Evolutionary conservation across 2,888 invertebrate species (phyloP), one percentile per base, ranked within the genome.

Genomic region (Zaprionus bogoriensis): DNA sequence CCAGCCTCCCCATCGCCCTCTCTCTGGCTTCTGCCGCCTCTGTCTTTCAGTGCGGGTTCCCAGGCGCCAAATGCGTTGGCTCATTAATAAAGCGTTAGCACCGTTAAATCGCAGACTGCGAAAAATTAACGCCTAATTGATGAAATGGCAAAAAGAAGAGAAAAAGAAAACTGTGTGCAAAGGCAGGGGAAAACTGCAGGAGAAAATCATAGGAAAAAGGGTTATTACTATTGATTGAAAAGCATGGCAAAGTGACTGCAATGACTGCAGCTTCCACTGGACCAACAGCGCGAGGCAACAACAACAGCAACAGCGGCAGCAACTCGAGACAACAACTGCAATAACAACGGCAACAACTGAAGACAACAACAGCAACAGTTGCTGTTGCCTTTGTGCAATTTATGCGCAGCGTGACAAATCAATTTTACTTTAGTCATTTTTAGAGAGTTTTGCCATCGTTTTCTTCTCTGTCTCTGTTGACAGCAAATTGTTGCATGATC

Each of bases 351-450:
- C 67, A 62, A 28, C 58, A 44, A 38, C 53, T 59, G 6, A 38
- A 44, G 22, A n/a, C 52, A 47, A 22, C 55, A 30, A 45, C 52
- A 38, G 19, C 54, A 48, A 41, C 60, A 47, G 46, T 38, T 62
- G 65, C 67, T 59, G 55, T 58, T 71, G 67, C 67, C 84, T 83
- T 86, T 88, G 74, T 82, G 89, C 87, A 89, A 88, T 89, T 89
- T 89, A 88, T 87, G 88, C 81, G 84, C 88, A 86, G 78, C 88
- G 83, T 89, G 88, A 85, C 81, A 86, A 78, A 84, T 83, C 83
- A 85, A 83, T 85, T 85, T 83, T 78, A 67, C 70, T 68, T 63
- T 53, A 68, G 68, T 60, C 54, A 72, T 72, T 71, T 67, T 76
- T 67, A 75, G 65, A 68, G 66, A 71, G 68, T 69, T 74, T 77